Evolutionary conservation across 2,113 vertebrate species (phyloP).

Genomic region (Megaceryle torquata): DNA sequence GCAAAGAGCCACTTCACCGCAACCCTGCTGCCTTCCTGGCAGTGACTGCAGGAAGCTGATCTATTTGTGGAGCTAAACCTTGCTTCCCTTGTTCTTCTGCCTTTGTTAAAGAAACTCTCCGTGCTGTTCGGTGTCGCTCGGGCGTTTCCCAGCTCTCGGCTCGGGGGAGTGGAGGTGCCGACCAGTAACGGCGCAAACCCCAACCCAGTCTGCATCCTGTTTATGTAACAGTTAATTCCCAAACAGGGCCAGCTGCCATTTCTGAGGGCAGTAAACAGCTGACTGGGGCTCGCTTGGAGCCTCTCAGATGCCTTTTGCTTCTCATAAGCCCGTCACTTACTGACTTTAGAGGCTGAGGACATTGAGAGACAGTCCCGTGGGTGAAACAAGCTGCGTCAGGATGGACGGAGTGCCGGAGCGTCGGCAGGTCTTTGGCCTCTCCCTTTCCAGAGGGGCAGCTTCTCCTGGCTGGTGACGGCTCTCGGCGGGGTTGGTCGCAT

Average conservation of each 20-base stretch:
- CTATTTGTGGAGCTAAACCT: constrained; percentile 37
- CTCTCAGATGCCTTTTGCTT: background rate
- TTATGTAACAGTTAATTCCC: constrained; percentile 23
- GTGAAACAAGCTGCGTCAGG: background rate
- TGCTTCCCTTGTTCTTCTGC: constrained; percentile 42
- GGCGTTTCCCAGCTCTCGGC: constrained; percentile 14
- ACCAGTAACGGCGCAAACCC: background rate
- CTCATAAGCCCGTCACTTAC: background rate
- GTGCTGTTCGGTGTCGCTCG: background rate
- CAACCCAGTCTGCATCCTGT: constrained; percentile 35
- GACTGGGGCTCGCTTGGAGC: background rate
- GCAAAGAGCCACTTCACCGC: background rate
- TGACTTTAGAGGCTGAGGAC: background rate
- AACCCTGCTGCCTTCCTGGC: constrained; percentile 44
- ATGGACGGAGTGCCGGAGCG: background rate
- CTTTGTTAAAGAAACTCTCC: constrained; percentile 35
- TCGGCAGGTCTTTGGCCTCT: background rate
- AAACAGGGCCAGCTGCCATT: background rate
- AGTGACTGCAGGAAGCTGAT: constrained; percentile 21
- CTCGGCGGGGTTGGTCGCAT: background rate
- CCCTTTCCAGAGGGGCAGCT: background rate
- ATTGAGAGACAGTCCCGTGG: background rate
- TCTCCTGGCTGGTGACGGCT: background rate
- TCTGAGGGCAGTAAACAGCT: constrained; percentile 31
- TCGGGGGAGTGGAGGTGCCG: constrained; percentile 5